A percentile compares a stretch with the other conserved stretches of the same genome.
These are phyloP conservation scores for Orchesellides sinensis DNA, from an alignment of 2,888 invertebrate species.

Conservation along the genomic window DNA sequence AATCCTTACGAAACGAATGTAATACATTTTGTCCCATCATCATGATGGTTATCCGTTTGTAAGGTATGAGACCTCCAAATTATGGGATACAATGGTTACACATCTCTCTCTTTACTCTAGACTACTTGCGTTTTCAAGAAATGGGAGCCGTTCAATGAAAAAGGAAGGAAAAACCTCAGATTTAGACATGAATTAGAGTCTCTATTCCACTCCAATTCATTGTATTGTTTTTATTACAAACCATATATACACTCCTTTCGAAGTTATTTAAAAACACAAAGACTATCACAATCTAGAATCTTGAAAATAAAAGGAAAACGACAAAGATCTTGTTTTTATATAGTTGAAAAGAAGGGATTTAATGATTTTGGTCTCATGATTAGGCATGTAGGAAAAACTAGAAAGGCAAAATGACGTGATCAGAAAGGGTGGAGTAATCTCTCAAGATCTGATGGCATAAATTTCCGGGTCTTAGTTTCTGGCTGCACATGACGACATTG, in stretches of 20 bases:
- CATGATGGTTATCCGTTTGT: no score
- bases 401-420: constrained; percentile 68
- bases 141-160: neutral
- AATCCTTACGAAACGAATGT: no score
- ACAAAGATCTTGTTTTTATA: constrained; percentile 25
- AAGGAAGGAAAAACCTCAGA: neutral
- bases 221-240: neutral
- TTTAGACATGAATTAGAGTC: neutral
- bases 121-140: no score
- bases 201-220: neutral
- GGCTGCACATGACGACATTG: constrained; percentile 75
- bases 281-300: neutral
- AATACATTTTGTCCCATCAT: no score
- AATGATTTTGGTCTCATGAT: constrained; percentile 64
- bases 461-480: constrained; percentile 75
- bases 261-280: neutral
- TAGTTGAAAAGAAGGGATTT: constrained; percentile 38
- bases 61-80: no score
- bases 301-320: no score
- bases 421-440: constrained; percentile 75
- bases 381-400: constrained; percentile 48
- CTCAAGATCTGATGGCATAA: constrained; percentile 75
- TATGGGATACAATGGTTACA: no score
- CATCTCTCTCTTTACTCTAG: no score
- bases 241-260: neutral